Percentiles rank a stretch among this genome's conserved stretches.
Conservation (phyloP, 2,888 invertebrate species). For the Enchytraeus crypticus region DNA sequence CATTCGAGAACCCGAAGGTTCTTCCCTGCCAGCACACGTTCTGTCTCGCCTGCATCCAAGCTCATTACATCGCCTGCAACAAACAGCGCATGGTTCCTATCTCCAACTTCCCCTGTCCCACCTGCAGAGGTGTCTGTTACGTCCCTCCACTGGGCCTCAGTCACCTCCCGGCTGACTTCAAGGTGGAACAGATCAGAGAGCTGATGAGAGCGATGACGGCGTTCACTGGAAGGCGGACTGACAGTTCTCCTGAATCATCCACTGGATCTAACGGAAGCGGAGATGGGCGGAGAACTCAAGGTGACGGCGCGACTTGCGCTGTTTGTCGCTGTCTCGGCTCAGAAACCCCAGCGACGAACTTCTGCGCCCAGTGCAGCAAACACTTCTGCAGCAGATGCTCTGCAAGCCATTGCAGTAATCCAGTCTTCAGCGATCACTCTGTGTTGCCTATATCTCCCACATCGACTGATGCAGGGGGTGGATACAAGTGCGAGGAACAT, state of each 20-base stretch:
- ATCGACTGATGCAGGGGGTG: background rate
- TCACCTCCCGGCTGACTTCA: conserved; percentile 16
- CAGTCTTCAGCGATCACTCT: conserved; percentile 12
- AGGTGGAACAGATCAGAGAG: conserved; percentile 17
- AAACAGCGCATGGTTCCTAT: conserved; percentile 2
- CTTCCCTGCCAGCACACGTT: conserved; percentile 23
- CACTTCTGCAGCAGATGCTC: conserved; percentile 13
- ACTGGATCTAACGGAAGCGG: background rate
- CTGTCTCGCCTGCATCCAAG: conserved; percentile 13
- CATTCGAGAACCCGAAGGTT: conserved; percentile 16
- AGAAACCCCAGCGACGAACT: background rate
- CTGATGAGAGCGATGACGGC: conserved; percentile 8
- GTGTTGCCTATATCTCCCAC: background rate
- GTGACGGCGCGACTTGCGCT: background rate
- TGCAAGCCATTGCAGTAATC: conserved; percentile 7
- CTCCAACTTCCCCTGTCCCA: conserved; percentile 20
- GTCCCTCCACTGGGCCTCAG: conserved; percentile 11
- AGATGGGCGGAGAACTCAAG: background rate
- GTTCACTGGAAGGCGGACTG: no score
- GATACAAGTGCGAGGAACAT: conserved; percentile 9
- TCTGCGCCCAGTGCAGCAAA: conserved; percentile 18
- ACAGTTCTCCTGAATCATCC: background rate
- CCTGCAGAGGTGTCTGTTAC: conserved; percentile 16
- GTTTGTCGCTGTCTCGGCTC: conserved; percentile 8
- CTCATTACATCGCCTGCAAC: conserved; percentile 10